These are phyloP conservation scores for Latheticus oryzae DNA, from an alignment of 2,888 invertebrate genomes.

Conservation along the genomic window DNA sequence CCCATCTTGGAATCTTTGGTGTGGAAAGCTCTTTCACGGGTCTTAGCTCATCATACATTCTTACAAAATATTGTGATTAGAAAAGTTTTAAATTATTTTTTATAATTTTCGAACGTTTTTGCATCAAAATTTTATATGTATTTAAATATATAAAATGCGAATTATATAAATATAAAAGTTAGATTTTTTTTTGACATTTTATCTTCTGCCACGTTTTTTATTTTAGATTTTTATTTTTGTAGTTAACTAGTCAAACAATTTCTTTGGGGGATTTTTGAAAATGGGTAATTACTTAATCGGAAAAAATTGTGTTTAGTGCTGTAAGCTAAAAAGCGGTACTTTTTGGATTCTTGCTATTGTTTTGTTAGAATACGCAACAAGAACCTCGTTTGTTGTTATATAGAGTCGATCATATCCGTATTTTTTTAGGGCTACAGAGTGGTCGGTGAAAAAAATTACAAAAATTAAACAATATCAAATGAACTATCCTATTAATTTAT, in stretches of 20 bases:
- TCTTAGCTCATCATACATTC: conserved; percentile 54
- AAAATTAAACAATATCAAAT: too few species aligned
- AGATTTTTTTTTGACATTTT: conserved; percentile 44
- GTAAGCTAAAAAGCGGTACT: conserved; percentile 48
- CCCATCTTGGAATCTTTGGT: conserved; percentile 8
- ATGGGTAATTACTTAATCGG: conserved; percentile 44
- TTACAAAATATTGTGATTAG: conserved; percentile 56
- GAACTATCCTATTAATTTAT: too few species aligned
- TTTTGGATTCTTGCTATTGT: conserved; percentile 47
- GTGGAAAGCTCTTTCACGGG: conserved; percentile 50
- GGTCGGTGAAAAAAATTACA: too few species aligned
- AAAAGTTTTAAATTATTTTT: conserved; percentile 45
- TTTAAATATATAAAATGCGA: too few species aligned
- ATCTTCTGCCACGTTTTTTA: conserved; percentile 37
- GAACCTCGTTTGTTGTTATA: conserved; percentile 50
- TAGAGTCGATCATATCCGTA: conserved; percentile 7
- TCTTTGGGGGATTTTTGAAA: conserved; percentile 44
- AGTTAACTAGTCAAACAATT: conserved; percentile 53
- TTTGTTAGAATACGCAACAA: conserved; percentile 51
- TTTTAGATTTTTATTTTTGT: conserved; percentile 53
- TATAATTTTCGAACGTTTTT: conserved; percentile 43
- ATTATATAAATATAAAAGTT: conserved; percentile 42
- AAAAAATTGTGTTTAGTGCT: too few species aligned
- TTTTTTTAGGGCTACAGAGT: too few species aligned
- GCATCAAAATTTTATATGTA: conserved; percentile 50